Conservation (phyloP, 1,140 invertebrate species). For the Megalopta genalis region DNA sequence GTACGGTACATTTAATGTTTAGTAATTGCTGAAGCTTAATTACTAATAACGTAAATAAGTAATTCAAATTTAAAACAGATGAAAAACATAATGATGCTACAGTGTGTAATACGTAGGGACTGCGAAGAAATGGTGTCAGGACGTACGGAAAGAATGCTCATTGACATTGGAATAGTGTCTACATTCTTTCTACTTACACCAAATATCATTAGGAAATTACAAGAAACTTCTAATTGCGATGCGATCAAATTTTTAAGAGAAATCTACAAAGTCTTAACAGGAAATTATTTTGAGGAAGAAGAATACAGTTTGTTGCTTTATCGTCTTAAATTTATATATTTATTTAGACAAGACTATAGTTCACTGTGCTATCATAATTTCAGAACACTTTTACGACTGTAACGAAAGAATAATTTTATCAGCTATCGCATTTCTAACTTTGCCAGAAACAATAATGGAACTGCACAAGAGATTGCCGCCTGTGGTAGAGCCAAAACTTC, state of each 20-base stretch:
- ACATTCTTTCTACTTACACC: conserved; percentile 64
- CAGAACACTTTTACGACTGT: conserved; percentile 70
- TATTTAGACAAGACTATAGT: background rate
- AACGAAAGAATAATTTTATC: conserved; percentile 75
- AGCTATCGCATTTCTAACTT: conserved; percentile 72
- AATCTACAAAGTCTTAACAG: conserved; percentile 71
- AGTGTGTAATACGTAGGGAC: conserved; percentile 68
- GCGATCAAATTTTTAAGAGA: conserved; percentile 70
- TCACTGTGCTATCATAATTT: conserved; percentile 44
- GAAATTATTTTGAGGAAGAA: conserved; percentile 73
- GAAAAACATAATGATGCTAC: conserved; percentile 60
- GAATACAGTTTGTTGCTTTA: conserved; percentile 63
- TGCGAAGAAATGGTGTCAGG: conserved; percentile 64
- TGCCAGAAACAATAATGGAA: conserved; percentile 70
- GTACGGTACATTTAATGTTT: conserved; percentile 50
- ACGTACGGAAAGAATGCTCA: conserved; percentile 63
- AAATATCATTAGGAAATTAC: conserved; percentile 61
- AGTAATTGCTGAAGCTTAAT: conserved; percentile 9
- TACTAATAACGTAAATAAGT: conserved; percentile 11
- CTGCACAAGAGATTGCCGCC: conserved; percentile 70
- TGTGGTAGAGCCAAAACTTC: conserved; percentile 44
- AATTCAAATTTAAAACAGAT: conserved; percentile 59
- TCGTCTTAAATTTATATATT: background rate
- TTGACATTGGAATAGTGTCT: conserved; percentile 71
- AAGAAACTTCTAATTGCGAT: conserved; percentile 55